Evolutionary conservation across 2,113 vertebrate genomes (phyloP), one percentile per base, ranked within the genome.

Genomic region (Erythrocercus mccallii): DNA sequence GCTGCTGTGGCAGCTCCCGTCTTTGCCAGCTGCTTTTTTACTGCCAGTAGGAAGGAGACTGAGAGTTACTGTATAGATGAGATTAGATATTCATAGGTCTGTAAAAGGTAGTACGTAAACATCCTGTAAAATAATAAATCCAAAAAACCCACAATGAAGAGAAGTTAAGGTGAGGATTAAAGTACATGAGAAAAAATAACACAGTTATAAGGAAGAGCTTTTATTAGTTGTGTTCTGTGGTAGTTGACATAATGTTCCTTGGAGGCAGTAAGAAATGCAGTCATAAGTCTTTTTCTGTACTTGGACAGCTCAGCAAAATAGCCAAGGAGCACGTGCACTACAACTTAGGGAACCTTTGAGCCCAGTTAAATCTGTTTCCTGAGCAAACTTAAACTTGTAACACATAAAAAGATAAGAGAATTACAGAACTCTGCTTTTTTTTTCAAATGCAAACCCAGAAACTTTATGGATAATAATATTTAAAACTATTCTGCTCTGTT

Each of bases 1-100:
- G 87, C 83, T 82, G 25, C 48, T 95, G 68, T 85, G 84, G 71
- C 54, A 65, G 56, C 86, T 92, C 31, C 76, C 86, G 85, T 11
- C 93, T 86, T 58, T 94, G 90, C 94, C 95, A 96, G 72, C 82
- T 88, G 64, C 82, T 78, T 93, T 91, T 71, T 73, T 53, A 30
- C 61, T 96, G 88, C 92, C 95, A 93, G 8, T 31, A 21, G 82
- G 76, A 94, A 86, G 35, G 74, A 90, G 51, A 86, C 81, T 82
- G 42, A 70, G 79, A 86, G 50, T 70, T 42, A n/a, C 68, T 74
- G 47, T 83, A 10, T 8, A 8, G 25, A 44, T 70, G 60, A 83
- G 68, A 54, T 88, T 45, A 90, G 68, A 70, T 54, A 66, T 42
- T 90, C 68, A 38, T 28, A 17, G 30, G 12, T 31, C 60, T 62